Percentiles rank a stretch among this genome's conserved stretches.
Conservation (phyloP, 2,113 vertebrate genomes). For the Cinclus cinclus region DNA sequence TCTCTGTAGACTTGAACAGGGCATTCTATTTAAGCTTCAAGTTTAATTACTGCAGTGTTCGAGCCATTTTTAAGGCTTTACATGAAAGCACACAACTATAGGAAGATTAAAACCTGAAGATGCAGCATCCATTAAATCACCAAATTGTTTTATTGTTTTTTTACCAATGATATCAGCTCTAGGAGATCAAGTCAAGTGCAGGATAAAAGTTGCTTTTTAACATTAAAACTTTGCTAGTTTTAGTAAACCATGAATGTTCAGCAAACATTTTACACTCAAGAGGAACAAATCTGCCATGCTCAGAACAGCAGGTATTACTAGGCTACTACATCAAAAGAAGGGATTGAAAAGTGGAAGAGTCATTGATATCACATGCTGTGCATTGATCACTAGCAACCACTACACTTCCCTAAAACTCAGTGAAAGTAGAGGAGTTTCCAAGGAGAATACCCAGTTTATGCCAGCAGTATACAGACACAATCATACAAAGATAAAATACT, state of each 20-base stretch:
- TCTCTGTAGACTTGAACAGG: not conserved
- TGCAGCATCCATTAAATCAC: not conserved
- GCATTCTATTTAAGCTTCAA: not conserved
- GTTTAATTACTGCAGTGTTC: not conserved
- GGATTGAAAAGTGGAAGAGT: constrained; percentile 29
- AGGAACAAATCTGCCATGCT: constrained; percentile 37
- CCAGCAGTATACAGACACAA: not conserved
- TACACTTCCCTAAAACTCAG: not conserved
- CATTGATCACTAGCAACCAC: not conserved
- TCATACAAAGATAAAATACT: not conserved
- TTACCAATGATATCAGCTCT: not conserved
- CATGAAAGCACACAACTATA: not conserved
- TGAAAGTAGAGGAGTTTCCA: not conserved
- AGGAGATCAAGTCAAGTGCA: not conserved
- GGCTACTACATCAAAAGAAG: constrained; percentile 29
- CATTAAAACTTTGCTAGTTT: not conserved
- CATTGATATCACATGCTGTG: not conserved
- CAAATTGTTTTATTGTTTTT: not conserved
- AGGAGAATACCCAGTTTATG: not conserved
- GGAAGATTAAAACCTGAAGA: not conserved
- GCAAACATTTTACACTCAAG: constrained; percentile 47
- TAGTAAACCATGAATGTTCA: not conserved
- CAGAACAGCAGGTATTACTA: constrained; percentile 42
- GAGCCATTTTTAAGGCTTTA: not conserved
- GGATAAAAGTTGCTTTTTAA: not conserved